These are phyloP conservation scores for Drosophila rufa DNA, from an alignment of 1,140 invertebrate species.

Conservation along the genomic window DNA sequence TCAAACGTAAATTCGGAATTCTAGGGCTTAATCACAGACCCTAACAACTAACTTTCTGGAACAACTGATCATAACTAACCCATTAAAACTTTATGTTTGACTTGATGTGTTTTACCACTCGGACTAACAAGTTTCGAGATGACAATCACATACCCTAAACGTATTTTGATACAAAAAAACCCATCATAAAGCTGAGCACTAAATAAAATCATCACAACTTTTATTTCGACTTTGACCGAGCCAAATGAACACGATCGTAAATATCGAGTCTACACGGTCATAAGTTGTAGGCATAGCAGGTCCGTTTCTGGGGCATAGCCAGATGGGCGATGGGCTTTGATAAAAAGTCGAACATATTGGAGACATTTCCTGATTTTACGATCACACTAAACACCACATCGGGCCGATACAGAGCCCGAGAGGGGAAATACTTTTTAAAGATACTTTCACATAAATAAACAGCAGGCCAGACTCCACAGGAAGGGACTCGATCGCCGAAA, in stretches of 20 bases:
- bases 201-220: constrained; percentile 64
- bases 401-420: constrained; percentile 7
- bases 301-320: constrained; percentile 34
- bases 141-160: constrained; percentile 32
- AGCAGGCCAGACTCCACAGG: constrained; percentile 21
- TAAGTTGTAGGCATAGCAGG: constrained; percentile 15
- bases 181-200: constrained; percentile 44
- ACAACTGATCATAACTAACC: constrained; percentile 7
- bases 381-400: constrained; percentile 60
- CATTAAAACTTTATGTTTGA: constrained; percentile 25
- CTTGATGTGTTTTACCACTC: constrained; percentile 5
- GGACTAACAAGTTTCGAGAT: constrained; percentile 20
- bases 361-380: constrained; percentile 69
- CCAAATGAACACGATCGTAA: constrained; percentile 72
- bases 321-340: constrained; percentile 47
- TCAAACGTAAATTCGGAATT: not conserved
- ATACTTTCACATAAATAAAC: constrained; percentile 72
- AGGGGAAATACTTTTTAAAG: constrained; percentile 71
- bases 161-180: constrained; percentile 30
- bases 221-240: constrained; percentile 15
- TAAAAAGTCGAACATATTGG: constrained; percentile 67
- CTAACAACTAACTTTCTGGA: constrained; percentile 23
- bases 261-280: constrained; percentile 43
- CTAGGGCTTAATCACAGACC: constrained; percentile 5
- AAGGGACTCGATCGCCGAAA: constrained; percentile 33